phyloP scores from a whole-genome alignment of 2,113 vertebrate genomes.

The Noctilio leporinus region DNA sequence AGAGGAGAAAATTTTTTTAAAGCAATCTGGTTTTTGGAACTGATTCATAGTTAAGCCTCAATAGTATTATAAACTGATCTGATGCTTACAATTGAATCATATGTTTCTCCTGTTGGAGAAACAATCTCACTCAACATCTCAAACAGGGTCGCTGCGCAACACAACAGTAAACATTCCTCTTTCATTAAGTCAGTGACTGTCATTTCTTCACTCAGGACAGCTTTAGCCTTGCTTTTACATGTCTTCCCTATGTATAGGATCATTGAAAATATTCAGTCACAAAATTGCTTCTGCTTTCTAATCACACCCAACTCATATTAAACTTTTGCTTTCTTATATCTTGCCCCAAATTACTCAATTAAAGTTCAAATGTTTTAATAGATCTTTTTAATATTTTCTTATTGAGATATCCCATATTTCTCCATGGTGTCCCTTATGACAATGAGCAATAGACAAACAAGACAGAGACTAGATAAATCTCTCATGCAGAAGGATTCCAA shows the following conservation, averaged over 20 bases:
- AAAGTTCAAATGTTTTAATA: background rate
- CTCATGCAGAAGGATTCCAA: background rate
- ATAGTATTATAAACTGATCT: background rate
- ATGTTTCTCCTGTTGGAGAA: background rate
- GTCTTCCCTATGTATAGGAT: background rate
- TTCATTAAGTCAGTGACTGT: background rate
- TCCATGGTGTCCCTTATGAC: background rate
- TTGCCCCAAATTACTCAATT: background rate
- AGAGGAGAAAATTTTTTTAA: background rate
- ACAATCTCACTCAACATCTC: background rate
- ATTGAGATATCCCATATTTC: background rate
- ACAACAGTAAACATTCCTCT: background rate
- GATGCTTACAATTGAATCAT: background rate
- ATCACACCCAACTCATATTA: background rate
- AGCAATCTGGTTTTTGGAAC: background rate
- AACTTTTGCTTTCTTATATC: background rate
- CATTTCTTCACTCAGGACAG: background rate
- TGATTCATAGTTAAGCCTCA: background rate
- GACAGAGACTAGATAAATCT: background rate
- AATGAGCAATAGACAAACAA: background rate
- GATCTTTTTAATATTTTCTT: background rate
- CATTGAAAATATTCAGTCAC: background rate
- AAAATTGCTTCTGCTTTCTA: background rate
- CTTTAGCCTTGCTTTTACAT: background rate
- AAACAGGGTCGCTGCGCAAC: background rate